Base-by-base conservation (phyloP, 2,797 vertebrate species). In the Neolamprologus multifasciatus region DNA sequence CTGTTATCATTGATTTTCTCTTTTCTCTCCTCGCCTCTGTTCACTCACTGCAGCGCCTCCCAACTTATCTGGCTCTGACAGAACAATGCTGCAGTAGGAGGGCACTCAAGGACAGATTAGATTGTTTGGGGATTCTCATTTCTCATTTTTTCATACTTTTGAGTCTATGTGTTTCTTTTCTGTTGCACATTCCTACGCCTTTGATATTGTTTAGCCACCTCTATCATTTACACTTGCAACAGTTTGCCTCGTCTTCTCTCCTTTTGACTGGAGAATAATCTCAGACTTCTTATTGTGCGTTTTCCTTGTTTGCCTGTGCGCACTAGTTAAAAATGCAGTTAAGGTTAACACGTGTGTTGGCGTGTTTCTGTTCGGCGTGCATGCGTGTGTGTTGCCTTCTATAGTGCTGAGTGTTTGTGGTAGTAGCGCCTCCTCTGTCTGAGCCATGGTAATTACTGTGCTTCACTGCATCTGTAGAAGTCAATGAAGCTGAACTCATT, bases 401-500 rank as follows among this genome's bases (percentile, higher is more conserved):
- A 83, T 78, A 64, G 43, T 50, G 50, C 80, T 67, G 79, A 82
- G 80, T 88, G 89, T 90, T 84, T 86, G 89, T 77, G 84, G 76
- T 76, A 84, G 86, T 81, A 92, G 93, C 91, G 86, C 87, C 91
- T 86, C 91, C 90, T 86, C 91, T 89, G 90, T 93, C 88, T 90
- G 89, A 93, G 91, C 86, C 76, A 8, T 82, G 87, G 94, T 96
- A 94, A 97, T 96, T 96, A 96, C 92, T 89, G 91, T 91, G 95
- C 95, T 94, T 93, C 86, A 90, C 91, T 93, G 93, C 85, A 87
- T 95, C 90, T 93, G 94, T 90, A 88, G 93, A 92, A 95, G 92
- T 95, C 94, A 93, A 91, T 95, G 95, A 94, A 95, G 94, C 95
- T 92, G 91, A 94, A 96, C 94, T 95, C 94, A 94, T 94, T 96